Conservation (phyloP, 2,113 vertebrate species). For the Crocuta crocuta region DNA sequence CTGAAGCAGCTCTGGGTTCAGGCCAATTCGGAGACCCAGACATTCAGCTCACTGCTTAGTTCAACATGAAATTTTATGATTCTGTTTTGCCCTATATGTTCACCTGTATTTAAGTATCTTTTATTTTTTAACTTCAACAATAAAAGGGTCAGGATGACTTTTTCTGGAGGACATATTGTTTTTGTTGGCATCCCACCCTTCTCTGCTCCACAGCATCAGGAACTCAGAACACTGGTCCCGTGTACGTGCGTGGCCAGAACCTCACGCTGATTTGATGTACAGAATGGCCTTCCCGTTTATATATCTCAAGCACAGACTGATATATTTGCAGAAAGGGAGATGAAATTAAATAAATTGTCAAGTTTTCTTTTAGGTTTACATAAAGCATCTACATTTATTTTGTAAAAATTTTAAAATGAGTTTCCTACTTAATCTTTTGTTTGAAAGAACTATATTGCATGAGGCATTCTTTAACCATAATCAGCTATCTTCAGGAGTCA, state of each 20-base stretch:
- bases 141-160: conserved; percentile 82
- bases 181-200: conserved; percentile 78
- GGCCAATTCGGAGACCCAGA: conserved; percentile 89
- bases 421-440: not conserved
- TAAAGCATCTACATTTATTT: not conserved
- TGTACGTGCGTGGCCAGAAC: conserved; percentile 75
- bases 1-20: conserved; percentile 87
- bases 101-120: conserved; percentile 89
- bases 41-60: conserved; percentile 87
- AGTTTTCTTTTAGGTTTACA: not conserved
- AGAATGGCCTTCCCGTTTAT: conserved; percentile 61
- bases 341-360: not conserved
- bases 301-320: conserved; percentile 70
- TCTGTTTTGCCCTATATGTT: conserved; percentile 87
- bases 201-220: not conserved
- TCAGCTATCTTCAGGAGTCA: conserved; percentile 31
- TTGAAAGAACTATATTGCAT: not conserved
- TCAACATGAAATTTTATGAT: conserved; percentile 87
- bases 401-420: conserved; percentile 35
- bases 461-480: not conserved
- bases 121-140: conserved; percentile 90
- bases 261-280: conserved; percentile 71
- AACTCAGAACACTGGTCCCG: conserved; percentile 27
- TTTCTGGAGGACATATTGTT: conserved; percentile 81
- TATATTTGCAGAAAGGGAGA: conserved; percentile 65